Evolutionary conservation across 2,888 invertebrate genomes (phyloP).

Genomic region (Bimastos eiseni): DNA sequence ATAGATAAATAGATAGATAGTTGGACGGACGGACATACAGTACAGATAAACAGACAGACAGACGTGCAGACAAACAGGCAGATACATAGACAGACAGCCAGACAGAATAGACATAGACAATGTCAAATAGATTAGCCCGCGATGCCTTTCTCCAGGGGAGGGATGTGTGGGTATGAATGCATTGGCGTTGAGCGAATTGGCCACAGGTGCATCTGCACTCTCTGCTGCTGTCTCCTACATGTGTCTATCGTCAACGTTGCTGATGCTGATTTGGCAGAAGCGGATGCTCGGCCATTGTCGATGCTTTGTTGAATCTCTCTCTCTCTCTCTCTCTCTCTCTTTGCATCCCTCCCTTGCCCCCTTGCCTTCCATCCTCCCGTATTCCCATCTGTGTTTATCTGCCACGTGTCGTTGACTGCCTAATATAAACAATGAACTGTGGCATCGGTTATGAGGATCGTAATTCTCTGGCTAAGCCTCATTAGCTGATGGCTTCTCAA

Average conservation of each 20-base stretch:
- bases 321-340: not conserved
- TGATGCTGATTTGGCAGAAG: not conserved
- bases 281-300: not conserved
- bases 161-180: not conserved
- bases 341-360: not conserved
- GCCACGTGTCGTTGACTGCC: too few species aligned
- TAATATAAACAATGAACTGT: too few species aligned
- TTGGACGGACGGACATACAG: not conserved
- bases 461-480: too few species aligned
- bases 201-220: not conserved
- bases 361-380: not conserved
- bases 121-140: not conserved
- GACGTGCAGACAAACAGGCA: not conserved
- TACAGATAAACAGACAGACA: not conserved
- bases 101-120: not conserved
- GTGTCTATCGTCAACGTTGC: too few species aligned
- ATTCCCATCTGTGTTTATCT: too few species aligned
- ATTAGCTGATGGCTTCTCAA: too few species aligned
- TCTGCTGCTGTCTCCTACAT: not conserved
- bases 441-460: too few species aligned
- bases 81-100: not conserved
- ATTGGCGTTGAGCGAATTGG: not conserved
- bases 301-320: not conserved
- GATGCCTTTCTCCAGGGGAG: not conserved
- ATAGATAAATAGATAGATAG: not conserved